Evolutionary conservation across 2,888 invertebrate species (phyloP), one percentile per base, ranked within the genome.

Genomic region (Drosophila quinaria): DNA sequence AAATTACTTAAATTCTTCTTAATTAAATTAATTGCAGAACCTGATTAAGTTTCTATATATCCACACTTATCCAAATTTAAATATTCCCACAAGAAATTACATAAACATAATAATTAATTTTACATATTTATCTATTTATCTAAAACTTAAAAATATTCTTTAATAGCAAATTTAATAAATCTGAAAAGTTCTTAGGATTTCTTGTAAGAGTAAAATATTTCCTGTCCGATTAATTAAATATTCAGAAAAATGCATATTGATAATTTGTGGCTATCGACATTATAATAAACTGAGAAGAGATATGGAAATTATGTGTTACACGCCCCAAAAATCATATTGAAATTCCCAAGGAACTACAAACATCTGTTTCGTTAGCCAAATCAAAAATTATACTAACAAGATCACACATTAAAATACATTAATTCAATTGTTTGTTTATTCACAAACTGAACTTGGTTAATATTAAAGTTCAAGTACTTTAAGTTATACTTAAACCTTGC

Each of bases 361-460:
- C 15, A 2, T 4, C 39, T 49, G 29, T 42, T 51, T 33, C 35
- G 31, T 19, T 44, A 44, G n/a, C 29, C 22, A n/a, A 60, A 33
- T 35, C 17, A 15, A 42, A 35, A 35, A 17, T 35, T 33, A 42
- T 13, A 25, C 35, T 29, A 58, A 51, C 22, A 65, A 55, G 60
- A 63, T 68, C 63, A 59, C 55, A 76, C 55, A 76, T 64, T 51
- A 51, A 46, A 22, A 25, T 22, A 69, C 46, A 29, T 13, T 4
- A 73, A 70, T 76, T 69, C 77, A 76, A 76, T 76, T 77, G 70
- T 73, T 76, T 73, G 60, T 37, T 52, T 54, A 56, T 33, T 17
- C 49, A 39, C 42, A 13, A 64, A 50, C 33, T 59, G 37, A 46
- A 51, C 51, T 56, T 25, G 35, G 31, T 44, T 54, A 56, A 56